phyloP scores from a whole-genome alignment of 2,113 vertebrate species.

The Candoia aspera region DNA sequence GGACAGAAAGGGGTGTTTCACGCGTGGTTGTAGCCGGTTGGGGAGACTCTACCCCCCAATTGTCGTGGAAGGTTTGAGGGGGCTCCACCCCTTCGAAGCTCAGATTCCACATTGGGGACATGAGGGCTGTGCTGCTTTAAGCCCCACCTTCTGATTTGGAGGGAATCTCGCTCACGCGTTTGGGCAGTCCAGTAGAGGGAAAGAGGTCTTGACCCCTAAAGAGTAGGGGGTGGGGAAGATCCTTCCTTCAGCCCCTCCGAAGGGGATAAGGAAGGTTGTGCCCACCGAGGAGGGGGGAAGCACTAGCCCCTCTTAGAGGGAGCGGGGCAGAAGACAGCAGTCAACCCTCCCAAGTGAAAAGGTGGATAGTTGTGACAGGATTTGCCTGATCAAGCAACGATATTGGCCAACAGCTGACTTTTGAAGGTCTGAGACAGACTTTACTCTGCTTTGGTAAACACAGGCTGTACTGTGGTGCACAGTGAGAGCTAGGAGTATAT shows the following conservation, averaged over 20 bases:
- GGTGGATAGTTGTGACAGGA: not conserved
- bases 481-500: not conserved
- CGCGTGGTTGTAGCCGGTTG: slow-evolving; percentile 50
- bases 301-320: not conserved
- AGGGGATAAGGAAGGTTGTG: not conserved
- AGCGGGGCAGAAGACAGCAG: not conserved
- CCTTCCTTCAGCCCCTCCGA: not conserved
- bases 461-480: not conserved
- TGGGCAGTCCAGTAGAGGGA: slow-evolving; percentile 11
- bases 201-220: slow-evolving; percentile 20
- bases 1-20: slow-evolving; percentile 27
- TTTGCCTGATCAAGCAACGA: not conserved
- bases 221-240: not conserved
- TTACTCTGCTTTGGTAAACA: not conserved
- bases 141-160: not conserved
- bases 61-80: slow-evolving; percentile 21
- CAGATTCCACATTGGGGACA: not conserved
- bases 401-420: not conserved
- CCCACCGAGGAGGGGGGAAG: not conserved
- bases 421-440: not conserved
- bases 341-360: not conserved
- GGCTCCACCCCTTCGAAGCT: slow-evolving; percentile 15
- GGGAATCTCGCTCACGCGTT: not conserved
- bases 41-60: slow-evolving; percentile 43
- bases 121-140: not conserved